Base-by-base conservation (phyloP, 2,888 invertebrate species). In the Nineta flava region DNA sequence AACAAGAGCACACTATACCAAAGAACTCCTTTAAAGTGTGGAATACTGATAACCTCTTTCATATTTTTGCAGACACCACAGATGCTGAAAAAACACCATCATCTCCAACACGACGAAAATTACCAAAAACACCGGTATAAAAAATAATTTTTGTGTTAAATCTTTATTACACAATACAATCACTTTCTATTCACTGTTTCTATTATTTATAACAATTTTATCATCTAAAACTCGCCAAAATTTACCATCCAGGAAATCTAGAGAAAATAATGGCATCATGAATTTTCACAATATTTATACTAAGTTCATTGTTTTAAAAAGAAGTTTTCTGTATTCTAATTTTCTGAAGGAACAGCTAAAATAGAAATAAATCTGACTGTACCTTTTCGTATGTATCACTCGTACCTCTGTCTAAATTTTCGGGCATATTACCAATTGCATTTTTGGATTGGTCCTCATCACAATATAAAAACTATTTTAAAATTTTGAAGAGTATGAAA, bases 71-170 rank as follows among this genome's bases (percentile, higher is more conserved):
- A 88, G 88, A 88, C 73, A 79, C 83, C 60, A 88, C 88, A 67
- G 76, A 77, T 65, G 87, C 87, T 71, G 88, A 88, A 56, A 63
- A 40, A 77, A 78, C 85, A 62, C 88, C 87, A 64, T 82, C 87
- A 59, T 88, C 88, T 64, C 88, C 90, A 63, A 87, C 91, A 59
- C 79, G 90, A 76, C 81, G 92, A 79, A 91, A 91, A 83, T 78
- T 93, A 73, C 92, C 92, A 70, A 91, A 91, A 81, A 92, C 92
- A 72, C 92, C 92, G 83, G 91, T 92, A 88, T 86, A 88, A 86
- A 81, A 74, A 73, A 67, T 68, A 71, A 68, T 68, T 44, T 44
- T 35, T 35, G 19, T 19, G 19, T 19, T 13, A 13, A 35, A 7
- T 40, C 40, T 40, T 7, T 40, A n/a, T 40, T 40, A 15, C 13